Conservation (phyloP, 2,888 invertebrate genomes). For the Peribatodes rhomboidaria region DNA sequence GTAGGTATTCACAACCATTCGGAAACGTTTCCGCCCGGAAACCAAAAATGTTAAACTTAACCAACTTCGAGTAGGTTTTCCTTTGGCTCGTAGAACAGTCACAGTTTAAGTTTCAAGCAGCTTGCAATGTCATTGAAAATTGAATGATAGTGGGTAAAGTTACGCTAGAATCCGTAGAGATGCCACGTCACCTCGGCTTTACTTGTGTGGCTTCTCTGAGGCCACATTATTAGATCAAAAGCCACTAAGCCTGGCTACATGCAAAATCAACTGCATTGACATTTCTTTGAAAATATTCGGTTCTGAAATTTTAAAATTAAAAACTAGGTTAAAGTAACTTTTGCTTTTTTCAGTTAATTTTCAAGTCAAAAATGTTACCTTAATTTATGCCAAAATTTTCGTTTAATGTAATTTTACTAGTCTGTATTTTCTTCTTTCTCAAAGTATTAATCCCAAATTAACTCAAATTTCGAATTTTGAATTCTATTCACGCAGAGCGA, state of each 20-base stretch:
- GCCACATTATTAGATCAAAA: constrained; percentile 57
- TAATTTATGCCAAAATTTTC: too few relatives aligned
- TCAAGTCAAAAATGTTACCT: not conserved
- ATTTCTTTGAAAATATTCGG: constrained; percentile 23
- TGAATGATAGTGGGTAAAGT: constrained; percentile 1
- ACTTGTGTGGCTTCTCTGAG: constrained; percentile 56
- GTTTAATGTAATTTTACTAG: too few relatives aligned
- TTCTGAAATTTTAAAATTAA: not conserved
- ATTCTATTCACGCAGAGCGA: not conserved
- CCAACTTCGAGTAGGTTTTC: too few relatives aligned
- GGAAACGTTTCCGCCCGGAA: too few relatives aligned
- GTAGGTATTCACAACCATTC: too few relatives aligned
- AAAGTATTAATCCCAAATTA: not conserved
- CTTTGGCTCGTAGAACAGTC: too few relatives aligned
- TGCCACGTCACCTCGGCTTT: constrained; percentile 58
- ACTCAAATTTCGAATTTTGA: not conserved
- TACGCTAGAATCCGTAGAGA: constrained; percentile 44
- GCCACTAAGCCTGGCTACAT: constrained; percentile 30
- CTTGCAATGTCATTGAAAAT: not conserved
- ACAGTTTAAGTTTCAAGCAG: too few relatives aligned
- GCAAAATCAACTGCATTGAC: constrained; percentile 34
- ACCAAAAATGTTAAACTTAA: too few relatives aligned
- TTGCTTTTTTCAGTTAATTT: not conserved
- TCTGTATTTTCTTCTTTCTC: too few relatives aligned
- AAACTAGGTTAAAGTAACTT: too few relatives aligned